Percentiles rank a stretch among this genome's conserved stretches.
These are phyloP conservation scores for Xanthostigma xanthostigma DNA, from an alignment of 2,888 invertebrate genomes.

Conservation along the genomic window DNA sequence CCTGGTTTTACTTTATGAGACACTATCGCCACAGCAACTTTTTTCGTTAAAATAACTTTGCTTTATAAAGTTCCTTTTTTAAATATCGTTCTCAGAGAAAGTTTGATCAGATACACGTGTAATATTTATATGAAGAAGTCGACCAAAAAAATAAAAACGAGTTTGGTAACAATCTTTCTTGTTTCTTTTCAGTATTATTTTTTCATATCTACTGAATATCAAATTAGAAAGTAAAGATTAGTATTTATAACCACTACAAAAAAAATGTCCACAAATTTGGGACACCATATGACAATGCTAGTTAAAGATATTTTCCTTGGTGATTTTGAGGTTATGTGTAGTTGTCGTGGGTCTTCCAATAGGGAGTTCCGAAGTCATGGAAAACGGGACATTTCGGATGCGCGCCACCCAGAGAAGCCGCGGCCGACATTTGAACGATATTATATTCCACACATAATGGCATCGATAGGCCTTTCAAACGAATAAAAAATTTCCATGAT, in stretches of 20 bases:
- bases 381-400: conserved; percentile 1
- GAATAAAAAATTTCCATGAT: neutral
- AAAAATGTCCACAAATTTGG: no score
- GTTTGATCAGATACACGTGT: conserved; percentile 8
- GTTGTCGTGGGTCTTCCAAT: no score
- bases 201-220: no score
- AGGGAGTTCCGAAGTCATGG: no score
- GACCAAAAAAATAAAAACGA: neutral
- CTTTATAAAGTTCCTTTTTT: no score
- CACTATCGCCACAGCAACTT: conserved; percentile 6
- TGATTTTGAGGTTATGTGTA: no score
- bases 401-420: neutral
- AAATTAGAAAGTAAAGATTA: no score
- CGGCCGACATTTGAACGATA: neutral
- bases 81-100: conserved; percentile 7
- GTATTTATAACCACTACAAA: neutral
- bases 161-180: no score
- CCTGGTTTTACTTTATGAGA: conserved; percentile 4
- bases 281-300: no score
- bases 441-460: neutral
- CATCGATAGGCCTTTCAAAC: conserved; percentile 2
- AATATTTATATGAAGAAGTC: conserved; percentile 10
- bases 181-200: no score
- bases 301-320: no score
- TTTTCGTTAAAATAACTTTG: conserved; percentile 8